Evolutionary conservation across 2,113 vertebrate species (phyloP), one percentile per base, ranked within the genome.

Genomic region (Notechis scutatus): DNA sequence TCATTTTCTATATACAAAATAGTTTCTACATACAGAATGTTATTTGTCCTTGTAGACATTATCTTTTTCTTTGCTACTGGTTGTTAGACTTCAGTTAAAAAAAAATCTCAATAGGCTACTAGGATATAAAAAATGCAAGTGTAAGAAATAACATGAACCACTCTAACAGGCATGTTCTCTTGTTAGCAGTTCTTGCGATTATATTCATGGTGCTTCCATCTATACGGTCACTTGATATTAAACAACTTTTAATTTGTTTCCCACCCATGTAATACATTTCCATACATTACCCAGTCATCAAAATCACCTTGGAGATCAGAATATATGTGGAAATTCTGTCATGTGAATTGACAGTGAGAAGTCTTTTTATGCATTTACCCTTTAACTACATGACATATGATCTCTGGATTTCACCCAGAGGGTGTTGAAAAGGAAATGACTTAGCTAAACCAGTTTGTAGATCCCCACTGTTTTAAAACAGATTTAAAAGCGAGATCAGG

Each of bases 401-500:
- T 74, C 89, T 93, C 47, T 95, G 39, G 92, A 93, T 34, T 89
- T 93, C 11, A 42, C 29, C 45, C n/a, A 94, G 50, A 20, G 26
- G 90, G 2, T 34, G 24, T 14, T 24, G 26, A 54, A 94, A 74
- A 93, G 94, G 92, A 1, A 56, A 94, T 91, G 5, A 89, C 56
- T 86, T 90, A 45, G 15, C 54, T 89, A 54, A 34, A 85, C 0
- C 45, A 42, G 45, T 39, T 61, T 55, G 54, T 89, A 92, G 15
- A 94, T 90, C 26, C 9, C 59, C 26, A 0, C 59, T 95, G 29
- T 93, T 81, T 20, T 4, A 90, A 93, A 95, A 94, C 55, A 89
- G 34, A 42, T 56, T 59, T 89, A 89, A 39, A 89, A 87, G 26
- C 1, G 4, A 93, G 92, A 90, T 89, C 52, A 92, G 61, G 24